A percentile compares a stretch with the other conserved stretches of the same genome.
Evolutionary conservation across 2,888 invertebrate genomes (phyloP).

Genomic region (Aspidapion aeneum): DNA sequence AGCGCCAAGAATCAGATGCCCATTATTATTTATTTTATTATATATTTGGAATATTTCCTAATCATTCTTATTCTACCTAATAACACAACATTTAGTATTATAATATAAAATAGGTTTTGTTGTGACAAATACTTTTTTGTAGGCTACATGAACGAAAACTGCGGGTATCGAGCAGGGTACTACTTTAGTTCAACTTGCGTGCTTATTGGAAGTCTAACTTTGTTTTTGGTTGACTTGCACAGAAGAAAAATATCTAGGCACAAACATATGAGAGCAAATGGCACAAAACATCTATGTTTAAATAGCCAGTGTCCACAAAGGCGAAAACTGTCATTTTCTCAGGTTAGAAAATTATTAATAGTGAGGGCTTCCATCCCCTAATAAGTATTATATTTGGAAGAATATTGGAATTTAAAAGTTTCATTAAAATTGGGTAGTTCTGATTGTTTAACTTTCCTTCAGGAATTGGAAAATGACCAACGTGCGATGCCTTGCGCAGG

Average conservation of each 20-base stretch:
- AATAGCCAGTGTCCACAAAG: constrained; percentile 56
- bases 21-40: no score
- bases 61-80: no score
- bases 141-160: constrained; percentile 78
- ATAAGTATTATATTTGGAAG: no score
- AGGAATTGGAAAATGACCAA: constrained; percentile 52
- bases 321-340: constrained; percentile 55
- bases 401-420: no score
- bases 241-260: constrained; percentile 65
- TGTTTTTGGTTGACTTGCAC: constrained; percentile 80
- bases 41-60: no score
- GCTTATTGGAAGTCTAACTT: constrained; percentile 68
- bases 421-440: no score
- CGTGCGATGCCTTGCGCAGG: constrained; percentile 49
- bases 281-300: constrained; percentile 53
- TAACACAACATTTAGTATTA: no score
- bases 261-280: constrained; percentile 61
- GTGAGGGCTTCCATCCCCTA: no score
- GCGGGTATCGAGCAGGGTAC: constrained; percentile 76
- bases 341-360: no score
- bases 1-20: no score
- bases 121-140: constrained; percentile 31
- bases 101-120: no score
- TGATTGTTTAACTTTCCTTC: no score
- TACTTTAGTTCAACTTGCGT: constrained; percentile 81